Conservation (phyloP, 2,113 vertebrate genomes). For the Phrynocephalus versicolor region DNA sequence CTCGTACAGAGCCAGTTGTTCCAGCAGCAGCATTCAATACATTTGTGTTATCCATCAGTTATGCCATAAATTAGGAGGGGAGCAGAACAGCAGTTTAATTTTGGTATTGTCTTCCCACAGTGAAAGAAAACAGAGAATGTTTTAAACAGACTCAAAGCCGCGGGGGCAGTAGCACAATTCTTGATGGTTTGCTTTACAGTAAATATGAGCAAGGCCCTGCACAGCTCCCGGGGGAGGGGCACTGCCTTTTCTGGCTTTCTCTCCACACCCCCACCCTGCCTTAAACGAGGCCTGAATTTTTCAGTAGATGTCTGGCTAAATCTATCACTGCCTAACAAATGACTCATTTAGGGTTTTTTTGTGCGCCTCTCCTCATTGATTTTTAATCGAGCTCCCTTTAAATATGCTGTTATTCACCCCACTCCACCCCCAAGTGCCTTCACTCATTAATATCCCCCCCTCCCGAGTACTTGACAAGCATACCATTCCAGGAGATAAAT, state of each 20-base stretch:
- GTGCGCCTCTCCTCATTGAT: constrained; percentile 44
- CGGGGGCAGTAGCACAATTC: constrained; percentile 16
- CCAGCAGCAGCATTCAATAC: background rate
- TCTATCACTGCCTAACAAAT: constrained; percentile 62
- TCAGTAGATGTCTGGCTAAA: constrained; percentile 40
- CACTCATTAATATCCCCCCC: constrained; percentile 58
- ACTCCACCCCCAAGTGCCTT: constrained; percentile 15
- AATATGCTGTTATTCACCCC: constrained; percentile 39
- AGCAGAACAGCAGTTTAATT: constrained; percentile 36
- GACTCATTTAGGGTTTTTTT: constrained; percentile 48
- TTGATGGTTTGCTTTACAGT: constrained; percentile 23
- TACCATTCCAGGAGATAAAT: constrained; percentile 52
- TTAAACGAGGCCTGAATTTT: constrained; percentile 38
- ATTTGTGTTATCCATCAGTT: constrained; percentile 26
- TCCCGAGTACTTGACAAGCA: background rate
- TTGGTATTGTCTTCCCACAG: constrained; percentile 5
- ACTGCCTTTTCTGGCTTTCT: too few species aligned
- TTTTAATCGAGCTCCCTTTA: constrained; percentile 49
- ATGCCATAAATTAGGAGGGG: background rate
- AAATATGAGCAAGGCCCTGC: too few species aligned
- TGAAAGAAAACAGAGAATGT: background rate
- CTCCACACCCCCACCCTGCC: too few species aligned
- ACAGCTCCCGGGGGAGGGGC: too few species aligned
- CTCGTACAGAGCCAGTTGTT: background rate
- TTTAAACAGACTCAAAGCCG: constrained; percentile 26